Conservation (phyloP, 2,797 vertebrate species). For the Cuculus canorus region DNA sequence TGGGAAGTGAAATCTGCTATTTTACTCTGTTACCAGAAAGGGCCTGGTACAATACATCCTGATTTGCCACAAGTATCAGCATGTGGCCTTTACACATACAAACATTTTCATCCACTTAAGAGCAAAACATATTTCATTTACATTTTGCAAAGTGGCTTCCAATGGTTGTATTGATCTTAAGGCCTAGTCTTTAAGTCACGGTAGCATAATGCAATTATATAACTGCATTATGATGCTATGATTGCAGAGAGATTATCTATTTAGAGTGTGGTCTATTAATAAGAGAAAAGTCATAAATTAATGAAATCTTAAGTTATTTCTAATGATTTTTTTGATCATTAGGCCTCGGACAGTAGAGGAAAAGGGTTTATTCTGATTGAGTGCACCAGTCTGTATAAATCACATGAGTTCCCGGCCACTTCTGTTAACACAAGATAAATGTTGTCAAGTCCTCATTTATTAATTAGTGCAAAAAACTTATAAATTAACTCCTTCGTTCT, state of each 20-base stretch:
- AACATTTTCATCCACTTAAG: not conserved
- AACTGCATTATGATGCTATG: not conserved
- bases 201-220: not conserved
- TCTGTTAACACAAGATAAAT: not conserved
- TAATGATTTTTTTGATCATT: not conserved
- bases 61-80: not conserved
- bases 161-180: not conserved
- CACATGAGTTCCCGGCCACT: not conserved
- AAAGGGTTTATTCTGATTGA: not conserved
- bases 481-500: not conserved
- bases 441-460: not conserved
- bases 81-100: not conserved
- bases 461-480: not conserved
- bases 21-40: not conserved
- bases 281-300: not conserved
- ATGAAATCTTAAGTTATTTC: not conserved
- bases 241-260: not conserved
- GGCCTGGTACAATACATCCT: not conserved
- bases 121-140: not conserved
- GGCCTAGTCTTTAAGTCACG: not conserved
- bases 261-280: not conserved
- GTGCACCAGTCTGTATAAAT: not conserved
- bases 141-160: not conserved
- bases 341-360: not conserved
- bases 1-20: not conserved